A percentile compares a stretch with the other conserved stretches of the same genome.
Conservation (phyloP, 2,797 vertebrate genomes). For the Menidia menidia region DNA sequence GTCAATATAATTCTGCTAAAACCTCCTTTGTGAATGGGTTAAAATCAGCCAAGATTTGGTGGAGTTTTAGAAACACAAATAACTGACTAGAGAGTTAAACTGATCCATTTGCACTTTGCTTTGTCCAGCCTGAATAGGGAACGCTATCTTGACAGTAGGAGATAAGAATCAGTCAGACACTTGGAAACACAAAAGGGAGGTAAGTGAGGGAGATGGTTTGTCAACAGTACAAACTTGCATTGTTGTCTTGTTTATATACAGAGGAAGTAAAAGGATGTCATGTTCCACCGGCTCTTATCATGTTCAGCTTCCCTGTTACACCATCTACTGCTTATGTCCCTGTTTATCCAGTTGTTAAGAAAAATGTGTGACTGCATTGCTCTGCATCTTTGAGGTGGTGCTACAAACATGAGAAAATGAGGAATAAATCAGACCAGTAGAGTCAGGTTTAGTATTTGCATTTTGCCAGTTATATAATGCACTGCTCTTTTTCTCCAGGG, state of each 20-base stretch:
- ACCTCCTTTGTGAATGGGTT: no score
- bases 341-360: constrained; percentile 51
- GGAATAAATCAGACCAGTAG: constrained; percentile 44
- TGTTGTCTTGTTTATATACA: constrained; percentile 72
- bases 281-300: constrained; percentile 64
- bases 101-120: constrained; percentile 26
- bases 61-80: no score
- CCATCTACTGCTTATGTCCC: constrained; percentile 55
- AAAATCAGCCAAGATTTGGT: no score
- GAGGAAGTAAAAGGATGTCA: constrained; percentile 61
- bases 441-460: constrained; percentile 28
- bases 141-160: constrained; percentile 58
- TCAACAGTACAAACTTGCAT: constrained; percentile 42
- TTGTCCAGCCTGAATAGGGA: constrained; percentile 46
- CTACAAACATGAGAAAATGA: constrained; percentile 36
- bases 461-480: constrained; percentile 32
- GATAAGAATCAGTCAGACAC: constrained; percentile 65
- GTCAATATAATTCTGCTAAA: no score
- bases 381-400: constrained; percentile 53
- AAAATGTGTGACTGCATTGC: constrained; percentile 37
- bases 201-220: constrained; percentile 37
- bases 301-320: constrained; percentile 38
- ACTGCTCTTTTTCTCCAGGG: constrained; percentile 45
- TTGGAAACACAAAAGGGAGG: constrained; percentile 45
- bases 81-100: no score